Conservation (phyloP, 2,797 vertebrate genomes). For the Sciurus vulgaris region DNA sequence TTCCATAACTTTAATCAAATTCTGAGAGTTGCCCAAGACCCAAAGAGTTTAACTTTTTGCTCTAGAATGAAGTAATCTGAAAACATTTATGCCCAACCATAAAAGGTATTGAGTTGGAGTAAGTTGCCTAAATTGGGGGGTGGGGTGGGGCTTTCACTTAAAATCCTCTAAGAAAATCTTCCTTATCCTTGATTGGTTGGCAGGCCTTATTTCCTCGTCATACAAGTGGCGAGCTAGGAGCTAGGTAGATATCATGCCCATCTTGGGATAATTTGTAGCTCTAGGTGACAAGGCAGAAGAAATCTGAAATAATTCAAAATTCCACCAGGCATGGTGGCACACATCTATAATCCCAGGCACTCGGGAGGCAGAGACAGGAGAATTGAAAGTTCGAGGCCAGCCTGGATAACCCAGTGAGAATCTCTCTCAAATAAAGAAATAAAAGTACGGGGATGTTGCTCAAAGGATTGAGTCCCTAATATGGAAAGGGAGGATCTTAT, state of each 20-base stretch:
- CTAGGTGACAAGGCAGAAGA: background rate
- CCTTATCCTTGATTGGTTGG: background rate
- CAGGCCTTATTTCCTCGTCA: background rate
- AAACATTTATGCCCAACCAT: background rate
- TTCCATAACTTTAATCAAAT: background rate
- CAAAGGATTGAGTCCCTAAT: too few species aligned
- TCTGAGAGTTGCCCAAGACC: slow-evolving; percentile 20
- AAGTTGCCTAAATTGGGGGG: background rate
- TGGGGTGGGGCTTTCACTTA: background rate
- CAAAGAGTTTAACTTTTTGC: background rate
- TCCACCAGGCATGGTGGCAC: background rate
- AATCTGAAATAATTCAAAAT: slow-evolving; percentile 16
- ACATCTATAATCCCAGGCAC: too few species aligned
- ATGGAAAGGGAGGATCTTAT: too few species aligned
- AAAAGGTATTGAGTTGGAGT: background rate
- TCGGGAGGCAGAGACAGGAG: too few species aligned
- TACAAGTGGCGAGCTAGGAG: background rate
- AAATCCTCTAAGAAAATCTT: background rate
- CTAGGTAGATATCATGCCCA: background rate
- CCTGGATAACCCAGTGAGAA: too few species aligned
- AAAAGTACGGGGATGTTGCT: too few species aligned
- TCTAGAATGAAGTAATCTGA: slow-evolving; percentile 11
- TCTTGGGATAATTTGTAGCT: background rate
- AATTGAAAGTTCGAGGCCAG: too few species aligned
- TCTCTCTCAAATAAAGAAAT: too few species aligned